phyloP scores from a whole-genome alignment of 2,888 invertebrate species.

The Eilema sororculum region DNA sequence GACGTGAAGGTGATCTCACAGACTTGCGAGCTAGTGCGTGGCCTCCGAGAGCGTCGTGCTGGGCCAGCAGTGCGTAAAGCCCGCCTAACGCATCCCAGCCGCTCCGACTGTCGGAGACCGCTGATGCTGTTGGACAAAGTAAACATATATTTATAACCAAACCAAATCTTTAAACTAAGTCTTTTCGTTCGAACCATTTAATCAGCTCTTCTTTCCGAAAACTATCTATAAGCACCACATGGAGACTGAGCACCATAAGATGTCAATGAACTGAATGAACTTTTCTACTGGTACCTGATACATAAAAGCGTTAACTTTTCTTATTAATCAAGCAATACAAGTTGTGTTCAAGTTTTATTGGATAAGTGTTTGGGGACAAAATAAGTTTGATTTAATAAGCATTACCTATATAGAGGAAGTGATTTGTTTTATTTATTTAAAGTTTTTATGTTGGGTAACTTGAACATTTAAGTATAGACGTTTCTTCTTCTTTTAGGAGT shows the following conservation, averaged over 20 bases:
- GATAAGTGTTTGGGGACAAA: constrained; percentile 55
- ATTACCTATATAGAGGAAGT: constrained; percentile 30
- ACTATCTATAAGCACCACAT: not conserved
- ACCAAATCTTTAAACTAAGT: not conserved
- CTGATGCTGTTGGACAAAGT: constrained; percentile 59
- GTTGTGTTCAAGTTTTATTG: constrained; percentile 63
- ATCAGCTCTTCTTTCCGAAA: too few relatives aligned
- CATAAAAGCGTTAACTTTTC: constrained; percentile 50
- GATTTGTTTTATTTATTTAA: constrained; percentile 28
- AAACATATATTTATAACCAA: too few relatives aligned
- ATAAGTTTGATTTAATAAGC: constrained; percentile 50
- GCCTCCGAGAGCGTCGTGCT: constrained; percentile 89
- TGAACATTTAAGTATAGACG: constrained; percentile 3
- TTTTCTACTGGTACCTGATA: too few relatives aligned
- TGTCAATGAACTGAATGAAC: not conserved
- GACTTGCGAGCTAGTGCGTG: constrained; percentile 93
- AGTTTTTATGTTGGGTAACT: constrained; percentile 36
- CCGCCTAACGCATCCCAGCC: constrained; percentile 85
- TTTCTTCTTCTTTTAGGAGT: too few relatives aligned
- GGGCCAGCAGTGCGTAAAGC: constrained; percentile 88
- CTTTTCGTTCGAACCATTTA: too few relatives aligned
- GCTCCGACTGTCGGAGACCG: constrained; percentile 63
- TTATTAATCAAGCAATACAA: constrained; percentile 60
- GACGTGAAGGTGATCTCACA: constrained; percentile 91
- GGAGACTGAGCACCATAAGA: too few relatives aligned